Conservation (phyloP, 2,888 invertebrate genomes). For the Watsonalla binaria region DNA sequence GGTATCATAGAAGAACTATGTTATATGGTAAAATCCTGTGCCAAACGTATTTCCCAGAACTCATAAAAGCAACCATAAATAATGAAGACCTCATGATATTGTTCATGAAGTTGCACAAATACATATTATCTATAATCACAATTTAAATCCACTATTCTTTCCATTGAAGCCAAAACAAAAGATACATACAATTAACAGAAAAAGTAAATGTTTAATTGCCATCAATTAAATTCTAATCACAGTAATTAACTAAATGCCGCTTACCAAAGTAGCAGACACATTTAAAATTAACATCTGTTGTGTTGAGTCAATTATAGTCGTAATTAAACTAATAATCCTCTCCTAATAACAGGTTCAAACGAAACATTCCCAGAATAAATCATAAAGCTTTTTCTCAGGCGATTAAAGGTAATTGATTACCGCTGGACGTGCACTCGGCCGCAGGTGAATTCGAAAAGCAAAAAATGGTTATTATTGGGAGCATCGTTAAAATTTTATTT, state of each 20-base stretch:
- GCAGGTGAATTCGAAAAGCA: constrained; percentile 29
- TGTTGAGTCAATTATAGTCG: constrained; percentile 20
- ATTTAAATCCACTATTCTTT: too few relatives aligned
- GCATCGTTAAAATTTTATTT: constrained; percentile 40
- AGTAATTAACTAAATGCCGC: constrained; percentile 25
- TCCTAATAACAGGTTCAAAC: constrained; percentile 46
- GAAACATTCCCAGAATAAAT: constrained; percentile 52
- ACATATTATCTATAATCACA: too few relatives aligned
- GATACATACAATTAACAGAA: background rate
- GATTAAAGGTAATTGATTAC: constrained; percentile 68
- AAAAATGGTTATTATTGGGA: constrained; percentile 23
- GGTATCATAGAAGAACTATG: too few relatives aligned
- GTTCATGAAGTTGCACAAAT: too few relatives aligned
- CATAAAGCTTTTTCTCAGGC: constrained; percentile 44
- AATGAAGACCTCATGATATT: too few relatives aligned
- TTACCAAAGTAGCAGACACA: constrained; percentile 22
- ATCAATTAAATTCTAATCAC: constrained; percentile 8
- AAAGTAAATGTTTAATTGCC: background rate
- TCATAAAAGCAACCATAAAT: too few relatives aligned
- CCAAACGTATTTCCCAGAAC: too few relatives aligned
- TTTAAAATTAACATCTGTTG: constrained; percentile 28
- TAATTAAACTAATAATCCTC: constrained; percentile 62
- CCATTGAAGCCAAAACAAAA: background rate
- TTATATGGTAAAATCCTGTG: too few relatives aligned
- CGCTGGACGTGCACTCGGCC: constrained; percentile 22